phyloP scores from a whole-genome alignment of 1,140 invertebrate species.

The Metopolophium dirhodum region DNA sequence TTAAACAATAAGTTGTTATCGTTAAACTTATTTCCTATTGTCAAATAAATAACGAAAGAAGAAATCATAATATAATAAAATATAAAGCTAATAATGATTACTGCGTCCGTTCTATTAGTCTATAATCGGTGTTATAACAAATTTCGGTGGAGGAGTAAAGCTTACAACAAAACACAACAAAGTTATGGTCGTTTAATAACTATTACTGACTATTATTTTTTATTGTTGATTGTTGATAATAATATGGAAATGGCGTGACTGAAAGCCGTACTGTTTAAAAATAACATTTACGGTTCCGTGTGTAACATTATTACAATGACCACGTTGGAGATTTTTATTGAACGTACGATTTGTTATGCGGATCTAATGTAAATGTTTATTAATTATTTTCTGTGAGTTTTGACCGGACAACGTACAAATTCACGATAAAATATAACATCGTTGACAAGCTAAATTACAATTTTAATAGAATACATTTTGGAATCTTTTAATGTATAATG shows the following conservation, averaged over 20 bases:
- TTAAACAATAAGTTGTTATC: neutral
- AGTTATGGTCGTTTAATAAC: neutral
- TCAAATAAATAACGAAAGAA: neutral
- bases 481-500: neutral
- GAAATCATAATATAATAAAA: neutral
- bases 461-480: too few species aligned
- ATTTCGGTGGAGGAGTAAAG: neutral
- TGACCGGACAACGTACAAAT: neutral
- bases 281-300: neutral
- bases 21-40: neutral
- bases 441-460: neutral
- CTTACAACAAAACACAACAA: neutral
- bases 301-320: neutral
- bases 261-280: neutral
- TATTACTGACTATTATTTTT: neutral
- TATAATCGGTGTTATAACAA: neutral
- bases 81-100: neutral
- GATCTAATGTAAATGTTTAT: neutral
- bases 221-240: neutral
- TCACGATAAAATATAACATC: neutral
- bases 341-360: neutral
- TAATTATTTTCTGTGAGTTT: neutral
- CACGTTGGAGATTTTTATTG: neutral
- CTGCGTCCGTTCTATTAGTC: neutral
- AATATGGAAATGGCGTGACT: neutral